Evolutionary conservation across 2,113 vertebrate genomes (phyloP), one percentile per base, ranked within the genome.

Genomic region (Arvicanthis niloticus): DNA sequence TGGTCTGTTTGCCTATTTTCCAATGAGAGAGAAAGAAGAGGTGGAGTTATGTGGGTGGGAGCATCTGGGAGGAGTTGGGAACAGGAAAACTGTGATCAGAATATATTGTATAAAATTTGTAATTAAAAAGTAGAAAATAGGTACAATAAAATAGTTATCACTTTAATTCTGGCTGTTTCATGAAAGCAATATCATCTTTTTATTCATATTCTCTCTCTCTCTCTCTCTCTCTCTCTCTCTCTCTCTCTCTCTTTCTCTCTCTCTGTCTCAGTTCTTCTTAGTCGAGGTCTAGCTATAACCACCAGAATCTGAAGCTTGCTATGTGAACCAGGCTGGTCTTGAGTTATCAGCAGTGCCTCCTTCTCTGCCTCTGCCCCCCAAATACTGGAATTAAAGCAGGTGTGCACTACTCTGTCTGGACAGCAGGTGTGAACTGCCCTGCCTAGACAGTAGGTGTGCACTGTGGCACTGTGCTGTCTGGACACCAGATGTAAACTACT

Each of bases 131-230:
- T 17, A 34, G 51, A 4, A 17, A 34, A 53, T 12, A 21, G 45
- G 42, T 70, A 60, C 19, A 95, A 80, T 86, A 86, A 34, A 84
- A 77, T 73, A 62, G 77, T 13, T 70, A 75, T 68, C 29, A 80
- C 40, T 88, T 92, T 88, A 75, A 88, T 76, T 93, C 48, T 92
- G 72, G 48, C 13, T 91, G 53, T 87, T 93, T 90, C 48, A 75
- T 70, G 17, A 82, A 93, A 40, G 56, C 82, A 87, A 90, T 37
- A 85, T 11, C 40, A 96, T 51, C 62, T 91, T 80, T 90, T 94
- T 85, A 94, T 22, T 42, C 34, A 12, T 3, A 22, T 58, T 56
- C 7, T 60, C 58, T 60, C 58, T 60, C 58, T 60, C 58, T 60
- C 19, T 45, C 56, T 58, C 56, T 58, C 15, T 58, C 15, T 58